These are phyloP conservation scores for Gonioctena quinquepunctata DNA, from an alignment of 1,140 invertebrate genomes.

Conservation along the genomic window DNA sequence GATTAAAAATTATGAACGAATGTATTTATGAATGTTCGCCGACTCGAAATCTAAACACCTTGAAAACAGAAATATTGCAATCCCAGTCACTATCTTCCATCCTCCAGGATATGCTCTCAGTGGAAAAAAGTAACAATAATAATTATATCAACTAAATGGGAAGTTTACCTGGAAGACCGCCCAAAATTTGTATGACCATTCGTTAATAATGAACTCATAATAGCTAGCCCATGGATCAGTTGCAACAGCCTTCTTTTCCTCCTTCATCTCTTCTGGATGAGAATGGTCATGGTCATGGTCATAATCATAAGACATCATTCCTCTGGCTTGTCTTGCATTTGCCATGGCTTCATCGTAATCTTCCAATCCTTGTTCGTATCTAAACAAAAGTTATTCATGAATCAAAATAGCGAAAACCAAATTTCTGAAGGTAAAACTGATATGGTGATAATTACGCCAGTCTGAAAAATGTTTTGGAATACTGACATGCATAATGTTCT, in stretches of 20 bases:
- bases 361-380: slow-evolving; percentile 47
- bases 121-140: neutral
- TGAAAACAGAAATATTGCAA: too few species aligned
- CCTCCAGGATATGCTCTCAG: neutral
- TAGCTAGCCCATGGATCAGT: slow-evolving; percentile 74
- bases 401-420: too few species aligned
- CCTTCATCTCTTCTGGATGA: slow-evolving; percentile 47
- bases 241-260: slow-evolving; percentile 56
- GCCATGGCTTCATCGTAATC: slow-evolving; percentile 46
- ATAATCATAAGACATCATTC: slow-evolving; percentile 49
- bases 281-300: slow-evolving; percentile 47
- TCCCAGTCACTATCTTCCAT: neutral
- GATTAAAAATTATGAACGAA: too few species aligned
- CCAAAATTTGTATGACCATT: slow-evolving; percentile 86
- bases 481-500: too few species aligned
- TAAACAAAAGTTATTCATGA: slow-evolving; percentile 19
- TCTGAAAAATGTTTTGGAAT: too few species aligned
- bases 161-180: slow-evolving; percentile 77
- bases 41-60: too few species aligned
- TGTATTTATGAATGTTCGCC: too few species aligned
- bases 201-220: slow-evolving; percentile 83
- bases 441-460: too few species aligned
- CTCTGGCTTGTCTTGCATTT: slow-evolving; percentile 39
- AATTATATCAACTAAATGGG: neutral
- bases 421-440: too few species aligned